phyloP scores from a whole-genome alignment of 2,797 vertebrate genomes.

The Hybognathus amarus region DNA sequence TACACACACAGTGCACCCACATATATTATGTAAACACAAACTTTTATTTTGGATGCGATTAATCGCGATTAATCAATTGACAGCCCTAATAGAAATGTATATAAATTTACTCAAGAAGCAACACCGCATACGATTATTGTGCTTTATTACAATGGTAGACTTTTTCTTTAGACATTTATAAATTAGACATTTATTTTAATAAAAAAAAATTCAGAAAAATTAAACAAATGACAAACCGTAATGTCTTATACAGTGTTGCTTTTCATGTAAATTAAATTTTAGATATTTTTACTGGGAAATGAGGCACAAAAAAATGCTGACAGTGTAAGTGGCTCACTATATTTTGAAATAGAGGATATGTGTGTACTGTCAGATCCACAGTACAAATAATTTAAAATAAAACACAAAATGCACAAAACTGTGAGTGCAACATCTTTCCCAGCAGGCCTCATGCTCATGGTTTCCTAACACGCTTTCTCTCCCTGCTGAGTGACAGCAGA shows the following conservation, averaged over 20 bases:
- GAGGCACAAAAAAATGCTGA: not conserved
- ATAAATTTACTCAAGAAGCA: not conserved
- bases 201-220: not conserved
- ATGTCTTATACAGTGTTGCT: not conserved
- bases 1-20: too few species aligned
- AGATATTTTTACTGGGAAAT: not conserved
- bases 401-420: conserved; percentile 14
- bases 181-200: not conserved
- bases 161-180: too few species aligned
- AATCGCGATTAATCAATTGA: too few species aligned
- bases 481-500: conserved; percentile 33
- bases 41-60: too few species aligned
- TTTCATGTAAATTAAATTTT: not conserved
- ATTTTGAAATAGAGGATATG: not conserved
- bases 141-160: not conserved
- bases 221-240: not conserved
- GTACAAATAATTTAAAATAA: not conserved
- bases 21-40: too few species aligned
- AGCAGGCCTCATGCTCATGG: conserved; percentile 21
- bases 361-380: conserved; percentile 14
- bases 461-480: conserved; percentile 27
- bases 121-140: not conserved
- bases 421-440: conserved; percentile 16
- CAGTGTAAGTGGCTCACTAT: not conserved
- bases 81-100: not conserved